Percentiles rank a stretch among this genome's conserved stretches.
Evolutionary conservation across 2,113 vertebrate species (phyloP).

Genomic region (Electrona antarctica): DNA sequence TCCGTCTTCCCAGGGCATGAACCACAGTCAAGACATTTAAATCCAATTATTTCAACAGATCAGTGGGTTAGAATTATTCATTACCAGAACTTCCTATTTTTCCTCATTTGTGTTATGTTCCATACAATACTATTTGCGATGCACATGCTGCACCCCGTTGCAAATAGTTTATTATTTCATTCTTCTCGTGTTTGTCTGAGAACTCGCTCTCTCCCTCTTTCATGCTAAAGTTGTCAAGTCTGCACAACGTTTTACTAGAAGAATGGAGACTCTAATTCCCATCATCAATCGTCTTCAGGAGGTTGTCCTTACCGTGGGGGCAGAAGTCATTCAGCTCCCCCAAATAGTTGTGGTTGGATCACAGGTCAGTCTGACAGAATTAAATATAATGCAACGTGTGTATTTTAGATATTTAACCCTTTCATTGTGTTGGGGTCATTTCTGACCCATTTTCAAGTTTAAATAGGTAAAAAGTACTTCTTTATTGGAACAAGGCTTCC

Average conservation of each 20-base stretch:
- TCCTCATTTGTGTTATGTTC: neutral
- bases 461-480: too few relatives aligned
- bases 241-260: slow-evolving; percentile 6
- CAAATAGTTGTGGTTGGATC: slow-evolving; percentile 83
- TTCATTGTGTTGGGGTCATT: too few relatives aligned
- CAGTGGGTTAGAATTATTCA: too few relatives aligned
- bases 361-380: slow-evolving; percentile 65
- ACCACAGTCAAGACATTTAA: too few relatives aligned
- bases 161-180: neutral
- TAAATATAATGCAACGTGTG: neutral
- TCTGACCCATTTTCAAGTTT: too few relatives aligned
- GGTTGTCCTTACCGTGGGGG: slow-evolving; percentile 82
- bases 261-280: slow-evolving; percentile 83
- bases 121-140: too few relatives aligned
- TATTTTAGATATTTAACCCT: neutral
- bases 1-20: too few relatives aligned
- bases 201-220: neutral
- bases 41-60: too few relatives aligned
- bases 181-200: neutral
- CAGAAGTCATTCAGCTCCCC: slow-evolving; percentile 81
- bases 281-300: slow-evolving; percentile 84
- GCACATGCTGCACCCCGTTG: too few relatives aligned
- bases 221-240: slow-evolving; percentile 1
- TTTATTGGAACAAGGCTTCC: too few relatives aligned
- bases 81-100: too few relatives aligned